Evolutionary conservation across 2,888 invertebrate species (phyloP).

Genomic region (Plutella xylostella): DNA sequence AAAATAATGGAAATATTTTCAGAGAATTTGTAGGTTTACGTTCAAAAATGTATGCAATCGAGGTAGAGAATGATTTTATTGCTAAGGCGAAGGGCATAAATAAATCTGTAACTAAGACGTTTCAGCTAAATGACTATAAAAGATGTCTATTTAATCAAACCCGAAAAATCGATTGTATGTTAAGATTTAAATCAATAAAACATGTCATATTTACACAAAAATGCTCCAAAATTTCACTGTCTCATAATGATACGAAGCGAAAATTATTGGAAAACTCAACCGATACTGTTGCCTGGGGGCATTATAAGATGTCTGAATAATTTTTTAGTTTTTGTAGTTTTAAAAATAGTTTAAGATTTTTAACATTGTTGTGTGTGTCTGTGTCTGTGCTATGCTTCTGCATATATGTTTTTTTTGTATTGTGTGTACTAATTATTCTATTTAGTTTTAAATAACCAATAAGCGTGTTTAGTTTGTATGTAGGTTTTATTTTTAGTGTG

Average conservation of each 20-base stretch:
- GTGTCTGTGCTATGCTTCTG: too few relatives aligned
- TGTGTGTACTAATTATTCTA: too few relatives aligned
- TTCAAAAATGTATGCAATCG: constrained; percentile 25
- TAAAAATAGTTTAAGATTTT: too few relatives aligned
- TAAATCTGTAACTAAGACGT: constrained; percentile 16
- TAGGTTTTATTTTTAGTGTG: too few relatives aligned
- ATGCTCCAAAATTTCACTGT: constrained; percentile 14
- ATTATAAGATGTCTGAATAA: constrained; percentile 15
- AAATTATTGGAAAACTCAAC: constrained; percentile 8
- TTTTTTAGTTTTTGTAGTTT: too few relatives aligned
- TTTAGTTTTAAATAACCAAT: too few relatives aligned
- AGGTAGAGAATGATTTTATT: constrained; percentile 12
- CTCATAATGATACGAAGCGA: constrained; percentile 13
- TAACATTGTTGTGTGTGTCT: too few relatives aligned
- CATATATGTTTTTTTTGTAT: too few relatives aligned
- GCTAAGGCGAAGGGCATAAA: constrained; percentile 21
- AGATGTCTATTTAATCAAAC: constrained; percentile 15
- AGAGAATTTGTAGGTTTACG: constrained; percentile 23
- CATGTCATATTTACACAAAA: constrained; percentile 20
- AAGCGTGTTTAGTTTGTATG: too few relatives aligned
- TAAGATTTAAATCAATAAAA: constrained; percentile 17
- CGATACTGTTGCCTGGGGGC: constrained; percentile 13
- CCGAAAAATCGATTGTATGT: constrained; percentile 10
- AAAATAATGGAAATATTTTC: constrained; percentile 21
- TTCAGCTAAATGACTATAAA: constrained; percentile 17